phyloP scores from a whole-genome alignment of 2,888 invertebrate genomes.

The Nomada goodeniana region DNA sequence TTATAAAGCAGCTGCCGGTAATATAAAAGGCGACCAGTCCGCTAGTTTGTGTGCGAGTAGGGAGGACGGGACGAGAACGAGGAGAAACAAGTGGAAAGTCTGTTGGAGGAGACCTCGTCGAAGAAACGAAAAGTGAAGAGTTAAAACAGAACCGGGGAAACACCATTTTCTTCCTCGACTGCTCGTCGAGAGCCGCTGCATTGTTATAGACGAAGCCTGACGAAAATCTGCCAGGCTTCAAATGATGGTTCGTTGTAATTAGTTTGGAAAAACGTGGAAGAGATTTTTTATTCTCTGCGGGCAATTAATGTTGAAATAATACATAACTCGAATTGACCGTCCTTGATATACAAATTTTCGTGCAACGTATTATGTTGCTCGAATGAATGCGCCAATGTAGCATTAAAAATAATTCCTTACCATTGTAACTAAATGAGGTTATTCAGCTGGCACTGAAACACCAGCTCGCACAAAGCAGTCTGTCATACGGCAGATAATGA shows the following conservation, averaged over 20 bases:
- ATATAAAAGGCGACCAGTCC: slow-evolving; percentile 39
- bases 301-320: no score
- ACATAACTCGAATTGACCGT: no score
- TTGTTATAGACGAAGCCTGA: slow-evolving; percentile 6
- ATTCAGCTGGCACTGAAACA: no score
- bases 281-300: no score
- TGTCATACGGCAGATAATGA: not conserved
- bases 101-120: not conserved
- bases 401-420: no score
- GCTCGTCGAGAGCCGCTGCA: not conserved
- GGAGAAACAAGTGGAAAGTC: not conserved
- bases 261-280: no score
- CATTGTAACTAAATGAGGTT: no score
- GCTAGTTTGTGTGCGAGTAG: slow-evolving; percentile 3
- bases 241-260: not conserved
- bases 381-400: no score
- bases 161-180: slow-evolving; percentile 20
- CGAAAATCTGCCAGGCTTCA: not conserved
- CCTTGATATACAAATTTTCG: no score
- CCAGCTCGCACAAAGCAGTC: not conserved
- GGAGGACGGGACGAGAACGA: not conserved
- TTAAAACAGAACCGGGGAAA: slow-evolving; percentile 22
- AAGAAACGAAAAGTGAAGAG: slow-evolving; percentile 38
- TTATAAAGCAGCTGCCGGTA: slow-evolving; percentile 61
- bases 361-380: no score